Evolutionary conservation across 2,888 invertebrate species (phyloP).

Genomic region (Epicampocera succincta): DNA sequence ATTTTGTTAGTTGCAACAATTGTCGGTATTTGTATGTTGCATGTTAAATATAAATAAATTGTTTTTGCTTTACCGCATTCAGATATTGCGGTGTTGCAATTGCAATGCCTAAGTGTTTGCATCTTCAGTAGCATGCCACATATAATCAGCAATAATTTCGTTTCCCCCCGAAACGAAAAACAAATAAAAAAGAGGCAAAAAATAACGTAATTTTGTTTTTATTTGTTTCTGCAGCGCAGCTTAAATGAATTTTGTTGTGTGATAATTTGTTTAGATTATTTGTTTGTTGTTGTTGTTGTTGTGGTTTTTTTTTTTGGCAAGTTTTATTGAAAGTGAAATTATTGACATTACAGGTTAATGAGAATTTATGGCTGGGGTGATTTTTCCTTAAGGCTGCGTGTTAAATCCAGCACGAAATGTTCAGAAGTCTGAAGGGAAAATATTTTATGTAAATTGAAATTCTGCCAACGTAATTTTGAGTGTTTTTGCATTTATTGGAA

Average conservation of each 20-base stretch:
- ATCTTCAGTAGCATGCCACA: constrained; percentile 65
- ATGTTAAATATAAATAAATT: constrained; percentile 68
- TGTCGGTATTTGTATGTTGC: constrained; percentile 58
- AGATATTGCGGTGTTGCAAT: constrained; percentile 59
- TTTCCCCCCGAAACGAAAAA: neutral
- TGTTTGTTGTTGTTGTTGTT: too few species aligned
- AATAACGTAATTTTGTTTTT: neutral
- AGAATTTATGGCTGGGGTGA: constrained; percentile 59
- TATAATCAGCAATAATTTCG: constrained; percentile 38
- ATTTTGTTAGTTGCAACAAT: constrained; percentile 1
- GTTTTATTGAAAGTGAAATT: constrained; percentile 69
- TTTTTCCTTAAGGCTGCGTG: constrained; percentile 36
- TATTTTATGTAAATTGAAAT: constrained; percentile 1
- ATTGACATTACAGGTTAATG: constrained; percentile 68
- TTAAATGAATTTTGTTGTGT: constrained; percentile 33
- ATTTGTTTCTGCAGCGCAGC: constrained; percentile 9
- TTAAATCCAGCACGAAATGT: neutral
- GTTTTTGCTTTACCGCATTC: constrained; percentile 61
- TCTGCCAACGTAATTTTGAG: neutral
- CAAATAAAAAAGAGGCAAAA: too few species aligned
- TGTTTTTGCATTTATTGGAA: neutral
- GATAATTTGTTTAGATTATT: constrained; percentile 68
- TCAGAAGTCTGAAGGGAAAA: constrained; percentile 16
- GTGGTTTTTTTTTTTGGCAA: constrained; percentile 36
- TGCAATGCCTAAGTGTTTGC: constrained; percentile 47